Percentiles rank a stretch among this genome's conserved stretches.
Conservation (phyloP, 2,888 invertebrate genomes). For the Dyspetes luteomarginatus region DNA sequence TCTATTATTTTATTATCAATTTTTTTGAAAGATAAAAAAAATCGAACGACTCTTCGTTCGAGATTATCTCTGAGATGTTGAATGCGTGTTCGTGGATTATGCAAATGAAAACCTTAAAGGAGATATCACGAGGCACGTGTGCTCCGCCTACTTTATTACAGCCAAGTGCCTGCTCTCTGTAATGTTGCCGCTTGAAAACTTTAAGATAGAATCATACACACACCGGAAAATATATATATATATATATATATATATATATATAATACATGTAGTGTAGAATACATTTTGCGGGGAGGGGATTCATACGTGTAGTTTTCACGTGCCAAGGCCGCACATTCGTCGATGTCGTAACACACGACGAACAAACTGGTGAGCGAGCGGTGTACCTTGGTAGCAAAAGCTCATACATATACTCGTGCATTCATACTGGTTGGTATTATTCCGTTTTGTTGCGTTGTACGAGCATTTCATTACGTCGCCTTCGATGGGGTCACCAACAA, state of each 20-base stretch:
- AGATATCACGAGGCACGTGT: conserved; percentile 63
- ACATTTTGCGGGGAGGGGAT: conserved; percentile 24
- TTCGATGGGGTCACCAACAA: conserved; percentile 53
- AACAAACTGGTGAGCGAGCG: conserved; percentile 3
- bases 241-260: too few relatives aligned
- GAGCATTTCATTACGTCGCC: conserved; percentile 27
- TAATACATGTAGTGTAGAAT: too few relatives aligned
- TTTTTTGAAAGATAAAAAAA: too few relatives aligned
- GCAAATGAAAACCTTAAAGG: conserved; percentile 66
- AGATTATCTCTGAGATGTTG: not conserved
- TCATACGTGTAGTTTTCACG: conserved; percentile 61
- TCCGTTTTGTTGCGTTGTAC: conserved; percentile 35
- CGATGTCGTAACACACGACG: conserved; percentile 58
- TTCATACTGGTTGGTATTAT: conserved; percentile 32
- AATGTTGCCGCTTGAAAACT: conserved; percentile 45
- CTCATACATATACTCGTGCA: conserved; percentile 25
- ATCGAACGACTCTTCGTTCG: too few relatives aligned
- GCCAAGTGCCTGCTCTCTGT: conserved; percentile 14
- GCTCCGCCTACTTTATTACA: not conserved
- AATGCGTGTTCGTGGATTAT: conserved; percentile 44
- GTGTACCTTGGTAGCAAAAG: not conserved
- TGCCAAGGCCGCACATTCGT: conserved; percentile 54
- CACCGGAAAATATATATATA: not conserved
- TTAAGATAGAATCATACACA: conserved; percentile 32
- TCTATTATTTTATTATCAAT: too few relatives aligned